Percentiles rank a stretch among this genome's conserved stretches.
Conservation (phyloP, 2,113 vertebrate species). For the Scomber colias region DNA sequence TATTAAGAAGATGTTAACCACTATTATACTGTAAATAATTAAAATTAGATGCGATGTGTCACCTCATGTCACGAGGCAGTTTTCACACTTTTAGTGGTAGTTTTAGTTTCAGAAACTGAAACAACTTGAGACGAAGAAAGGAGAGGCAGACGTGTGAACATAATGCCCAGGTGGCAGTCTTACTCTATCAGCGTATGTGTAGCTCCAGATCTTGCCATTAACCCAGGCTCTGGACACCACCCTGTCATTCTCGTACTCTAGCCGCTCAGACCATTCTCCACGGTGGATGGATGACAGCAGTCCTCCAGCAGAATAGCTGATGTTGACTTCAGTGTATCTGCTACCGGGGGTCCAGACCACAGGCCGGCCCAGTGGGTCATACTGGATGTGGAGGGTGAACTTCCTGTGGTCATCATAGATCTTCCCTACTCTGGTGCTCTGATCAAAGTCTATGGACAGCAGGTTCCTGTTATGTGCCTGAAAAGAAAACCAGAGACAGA, state of each 20-base stretch:
- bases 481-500: slow-evolving; percentile 13
- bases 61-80: slow-evolving; percentile 7
- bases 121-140: slow-evolving; percentile 19
- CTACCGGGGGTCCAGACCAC: slow-evolving; percentile 95
- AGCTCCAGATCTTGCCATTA: slow-evolving; percentile 99
- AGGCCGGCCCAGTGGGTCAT: slow-evolving; percentile 92
- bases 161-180: background rate
- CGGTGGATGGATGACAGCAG: slow-evolving; percentile 93
- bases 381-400: slow-evolving; percentile 96
- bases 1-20: background rate
- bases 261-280: slow-evolving; percentile 95
- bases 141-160: background rate
- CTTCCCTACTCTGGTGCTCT: slow-evolving; percentile 93
- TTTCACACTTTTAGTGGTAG: slow-evolving; percentile 8
- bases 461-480: slow-evolving; percentile 99
- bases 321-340: slow-evolving; percentile 97
- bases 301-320: slow-evolving; percentile 92
- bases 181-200: slow-evolving; percentile 97
- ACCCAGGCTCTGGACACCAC: slow-evolving; percentile 96
- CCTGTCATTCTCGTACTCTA: slow-evolving; percentile 95
- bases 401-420: slow-evolving; percentile 99
- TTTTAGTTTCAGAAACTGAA: slow-evolving; percentile 40
- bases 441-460: slow-evolving; percentile 97
- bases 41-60: slow-evolving; percentile 1
- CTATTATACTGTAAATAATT: background rate